These are phyloP conservation scores for Plusia festucae DNA, from an alignment of 2,888 invertebrate genomes.

Conservation along the genomic window DNA sequence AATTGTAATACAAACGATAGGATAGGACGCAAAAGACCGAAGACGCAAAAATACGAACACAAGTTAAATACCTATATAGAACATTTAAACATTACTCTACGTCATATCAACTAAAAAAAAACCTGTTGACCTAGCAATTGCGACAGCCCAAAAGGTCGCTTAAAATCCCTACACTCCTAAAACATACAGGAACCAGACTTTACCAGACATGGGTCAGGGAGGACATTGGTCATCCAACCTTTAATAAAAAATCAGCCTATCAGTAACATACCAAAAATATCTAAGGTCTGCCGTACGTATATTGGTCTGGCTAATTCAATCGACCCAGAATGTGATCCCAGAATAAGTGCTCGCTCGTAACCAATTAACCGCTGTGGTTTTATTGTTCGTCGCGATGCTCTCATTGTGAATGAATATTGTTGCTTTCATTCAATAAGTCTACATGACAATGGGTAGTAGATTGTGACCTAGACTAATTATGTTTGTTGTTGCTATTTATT, in stretches of 20 bases:
- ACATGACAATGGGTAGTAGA: slow-evolving; percentile 15
- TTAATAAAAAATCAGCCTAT: not conserved
- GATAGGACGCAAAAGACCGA: too few relatives aligned
- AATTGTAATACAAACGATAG: too few relatives aligned
- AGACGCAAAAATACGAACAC: too few relatives aligned
- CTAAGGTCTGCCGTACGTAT: not conserved
- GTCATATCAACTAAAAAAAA: too few relatives aligned
- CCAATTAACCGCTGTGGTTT: slow-evolving; percentile 15
- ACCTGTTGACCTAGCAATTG: too few relatives aligned
- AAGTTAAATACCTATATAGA: too few relatives aligned
- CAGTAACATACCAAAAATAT: not conserved
- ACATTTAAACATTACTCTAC: too few relatives aligned
- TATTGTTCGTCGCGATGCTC: slow-evolving; percentile 14
- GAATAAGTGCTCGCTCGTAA: slow-evolving; percentile 47
- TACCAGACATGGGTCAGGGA: not conserved
- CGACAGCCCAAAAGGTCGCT: too few relatives aligned
- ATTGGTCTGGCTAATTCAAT: slow-evolving; percentile 5
- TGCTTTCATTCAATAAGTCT: slow-evolving; percentile 33
- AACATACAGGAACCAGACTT: too few relatives aligned
- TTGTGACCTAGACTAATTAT: not conserved
- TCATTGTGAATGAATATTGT: slow-evolving; percentile 30
- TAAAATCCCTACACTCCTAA: too few relatives aligned
- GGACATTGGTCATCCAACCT: not conserved
- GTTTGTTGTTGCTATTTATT: not conserved
- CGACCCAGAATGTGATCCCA: slow-evolving; percentile 50